Base-by-base conservation (phyloP, 2,113 vertebrate species). In the Proterorhinus semilunaris region DNA sequence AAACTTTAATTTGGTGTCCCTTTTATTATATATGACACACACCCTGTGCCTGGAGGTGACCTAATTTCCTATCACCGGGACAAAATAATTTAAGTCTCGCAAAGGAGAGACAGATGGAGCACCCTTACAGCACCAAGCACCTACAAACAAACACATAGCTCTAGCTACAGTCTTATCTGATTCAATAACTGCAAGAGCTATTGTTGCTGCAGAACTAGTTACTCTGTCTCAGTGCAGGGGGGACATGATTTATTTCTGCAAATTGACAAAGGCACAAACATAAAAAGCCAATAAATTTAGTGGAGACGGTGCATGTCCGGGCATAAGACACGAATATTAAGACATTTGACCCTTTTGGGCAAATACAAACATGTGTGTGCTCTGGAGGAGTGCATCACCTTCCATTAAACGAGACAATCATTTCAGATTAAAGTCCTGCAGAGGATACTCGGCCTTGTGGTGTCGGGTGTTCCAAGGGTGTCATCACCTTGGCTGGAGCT, bases 1-100 rank as follows among this genome's bases (percentile, higher is more conserved):
- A 87, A 92, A 90, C 73, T 91, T 91, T 88, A 77, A 92, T 91
- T 91, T 88, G 81, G 55, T 83, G 80, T 86, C 62, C 77, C 84
- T 80, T 90, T 90, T 91, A 91, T 91, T 87, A 88, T 83, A 84
- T 71, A 62, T 87, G 89, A 88, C 87, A 78, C 76, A 74, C 74
- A 78, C 73, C 44, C 55, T n/a, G 52, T 66, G 68, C 84, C 84
- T 78, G 15, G 54, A 76, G 78, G 78, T 85, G 83, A 88, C 87
- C 83, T 70, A 77, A 80, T 80, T 87, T 82, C 69, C 71, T 58
- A 51, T 83, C 68, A 67, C 4, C 43, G 62, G 83, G 65, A 83
- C 79, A 84, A 84, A 87, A 78, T 27, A 68, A 68, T 80, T 72
- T 53, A 69, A 68, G 66, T 79, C 63, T 15, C 58, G 61, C 16